Percentiles rank a stretch among this genome's conserved stretches.
Conservation (phyloP, 2,888 invertebrate species). For the Lochmaea capreae region DNA sequence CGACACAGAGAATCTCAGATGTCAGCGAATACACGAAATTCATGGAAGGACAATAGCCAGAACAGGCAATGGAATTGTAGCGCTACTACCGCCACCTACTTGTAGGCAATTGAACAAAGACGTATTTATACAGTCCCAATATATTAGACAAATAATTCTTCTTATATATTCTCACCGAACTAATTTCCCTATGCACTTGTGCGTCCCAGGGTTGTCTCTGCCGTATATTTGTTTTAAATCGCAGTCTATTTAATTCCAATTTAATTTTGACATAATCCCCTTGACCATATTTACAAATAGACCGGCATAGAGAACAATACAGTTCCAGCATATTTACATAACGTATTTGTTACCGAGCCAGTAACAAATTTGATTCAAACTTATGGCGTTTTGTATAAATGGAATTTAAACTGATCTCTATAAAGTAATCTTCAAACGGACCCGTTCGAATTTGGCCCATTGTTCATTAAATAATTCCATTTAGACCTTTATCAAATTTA, state of each 20-base stretch:
- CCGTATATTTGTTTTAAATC: not conserved
- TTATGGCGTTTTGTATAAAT: not conserved
- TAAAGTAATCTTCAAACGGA: conserved; percentile 13
- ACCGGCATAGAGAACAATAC: not conserved
- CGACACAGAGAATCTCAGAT: too few species aligned
- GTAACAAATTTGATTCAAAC: not conserved
- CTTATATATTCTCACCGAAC: too few species aligned
- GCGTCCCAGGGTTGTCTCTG: too few species aligned
- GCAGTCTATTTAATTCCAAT: not conserved
- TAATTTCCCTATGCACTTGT: too few species aligned
- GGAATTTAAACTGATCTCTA: conserved; percentile 23
- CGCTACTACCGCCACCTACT: too few species aligned
- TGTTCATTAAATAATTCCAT: conserved; percentile 28
- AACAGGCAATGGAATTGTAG: too few species aligned
- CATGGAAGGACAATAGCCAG: too few species aligned
- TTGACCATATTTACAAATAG: not conserved
- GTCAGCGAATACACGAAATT: too few species aligned
- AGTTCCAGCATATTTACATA: not conserved
- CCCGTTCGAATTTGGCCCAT: conserved; percentile 24
- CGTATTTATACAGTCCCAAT: too few species aligned
- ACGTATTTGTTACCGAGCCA: not conserved
- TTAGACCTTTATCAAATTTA: conserved; percentile 24
- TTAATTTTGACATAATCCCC: not conserved
- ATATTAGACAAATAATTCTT: too few species aligned
- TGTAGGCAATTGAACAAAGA: too few species aligned